Conservation (phyloP, 2,797 vertebrate genomes). For the Pantherophis alleghaniensis region DNA sequence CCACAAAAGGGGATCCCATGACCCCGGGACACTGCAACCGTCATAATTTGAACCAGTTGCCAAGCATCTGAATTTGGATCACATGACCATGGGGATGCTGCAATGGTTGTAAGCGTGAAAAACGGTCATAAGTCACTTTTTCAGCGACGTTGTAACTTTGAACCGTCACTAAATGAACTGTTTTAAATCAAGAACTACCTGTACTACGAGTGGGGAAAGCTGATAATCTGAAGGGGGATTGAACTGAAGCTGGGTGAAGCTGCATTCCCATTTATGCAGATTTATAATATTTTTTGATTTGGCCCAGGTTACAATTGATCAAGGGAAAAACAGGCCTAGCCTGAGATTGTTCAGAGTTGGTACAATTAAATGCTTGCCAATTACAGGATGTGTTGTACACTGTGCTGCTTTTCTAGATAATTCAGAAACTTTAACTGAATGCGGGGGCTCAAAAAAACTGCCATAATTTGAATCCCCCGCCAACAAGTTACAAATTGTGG, state of each 20-base stretch:
- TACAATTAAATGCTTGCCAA: background rate
- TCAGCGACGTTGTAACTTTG: too few relatives aligned
- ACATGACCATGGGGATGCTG: too few relatives aligned
- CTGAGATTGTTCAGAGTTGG: background rate
- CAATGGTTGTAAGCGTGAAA: too few relatives aligned
- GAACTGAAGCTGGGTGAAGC: background rate
- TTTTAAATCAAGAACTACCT: too few relatives aligned
- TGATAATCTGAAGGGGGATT: background rate
- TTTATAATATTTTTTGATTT: background rate
- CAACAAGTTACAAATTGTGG: background rate
- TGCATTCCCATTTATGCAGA: background rate
- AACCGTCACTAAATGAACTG: too few relatives aligned
- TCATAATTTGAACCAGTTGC: too few relatives aligned
- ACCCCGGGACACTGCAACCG: too few relatives aligned
- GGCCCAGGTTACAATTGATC: background rate
- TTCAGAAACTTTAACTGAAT: background rate
- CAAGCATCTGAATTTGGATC: too few relatives aligned
- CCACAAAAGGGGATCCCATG: too few relatives aligned
- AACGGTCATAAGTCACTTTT: too few relatives aligned
- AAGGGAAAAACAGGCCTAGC: background rate
- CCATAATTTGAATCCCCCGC: background rate
- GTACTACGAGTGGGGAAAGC: too few relatives aligned
- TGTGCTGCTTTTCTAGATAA: background rate
- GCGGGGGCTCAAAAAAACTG: background rate
- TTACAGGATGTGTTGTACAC: background rate